A percentile compares a stretch with the other conserved stretches of the same genome.
Evolutionary conservation across 2,113 vertebrate genomes (phyloP).

Genomic region (Accipiter cooperii): DNA sequence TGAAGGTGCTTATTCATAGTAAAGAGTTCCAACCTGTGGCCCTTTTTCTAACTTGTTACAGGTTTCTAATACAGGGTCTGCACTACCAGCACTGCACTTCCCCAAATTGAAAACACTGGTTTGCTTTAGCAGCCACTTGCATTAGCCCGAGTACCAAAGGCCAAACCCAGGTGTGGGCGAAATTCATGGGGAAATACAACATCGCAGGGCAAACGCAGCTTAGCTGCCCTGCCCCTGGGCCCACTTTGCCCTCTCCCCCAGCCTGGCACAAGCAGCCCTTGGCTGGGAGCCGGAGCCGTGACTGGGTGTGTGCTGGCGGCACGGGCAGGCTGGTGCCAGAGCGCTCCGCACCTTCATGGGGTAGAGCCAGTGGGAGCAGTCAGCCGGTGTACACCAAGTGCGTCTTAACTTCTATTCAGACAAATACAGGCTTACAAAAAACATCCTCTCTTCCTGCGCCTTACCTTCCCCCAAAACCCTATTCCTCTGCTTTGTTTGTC

Average conservation of each 20-base stretch:
- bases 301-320: rapidly evolving
- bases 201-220: too few relatives aligned
- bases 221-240: too few relatives aligned
- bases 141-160: rapidly evolving
- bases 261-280: not conserved
- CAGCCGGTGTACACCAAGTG: rapidly evolving
- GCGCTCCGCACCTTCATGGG: rapidly evolving
- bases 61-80: not conserved
- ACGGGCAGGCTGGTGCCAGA: rapidly evolving
- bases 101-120: rapidly evolving
- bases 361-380: not conserved
- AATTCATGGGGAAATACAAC: too few relatives aligned
- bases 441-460: rapidly evolving
- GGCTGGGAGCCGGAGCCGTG: rapidly evolving
- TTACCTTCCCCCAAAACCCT: too few relatives aligned
- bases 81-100: not conserved
- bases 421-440: not conserved
- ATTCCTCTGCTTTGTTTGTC: not conserved
- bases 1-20: too few relatives aligned
- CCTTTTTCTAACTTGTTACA: not conserved
- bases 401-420: not conserved
- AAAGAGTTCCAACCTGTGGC: rapidly evolving
- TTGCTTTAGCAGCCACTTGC: not conserved
- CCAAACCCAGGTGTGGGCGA: not conserved
- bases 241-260: rapidly evolving